Percentiles rank a stretch among this genome's conserved stretches.
These are phyloP conservation scores for Platichthys stellatus DNA, from an alignment of 2,113 vertebrate species.

Conservation along the genomic window DNA sequence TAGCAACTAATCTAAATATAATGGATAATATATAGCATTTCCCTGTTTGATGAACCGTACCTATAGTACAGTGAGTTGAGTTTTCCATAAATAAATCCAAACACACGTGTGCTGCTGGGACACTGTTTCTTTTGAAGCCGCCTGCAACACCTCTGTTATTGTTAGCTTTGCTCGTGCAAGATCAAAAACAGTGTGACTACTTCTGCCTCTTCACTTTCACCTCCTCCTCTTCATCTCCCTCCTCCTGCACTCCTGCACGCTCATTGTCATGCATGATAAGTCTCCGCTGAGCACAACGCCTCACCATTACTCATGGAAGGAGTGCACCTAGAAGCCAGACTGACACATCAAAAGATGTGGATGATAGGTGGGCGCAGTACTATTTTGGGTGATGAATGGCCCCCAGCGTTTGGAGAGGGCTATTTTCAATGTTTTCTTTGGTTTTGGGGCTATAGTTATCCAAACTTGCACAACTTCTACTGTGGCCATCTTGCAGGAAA, in stretches of 20 bases:
- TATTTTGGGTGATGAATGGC: constrained; percentile 61
- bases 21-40: neutral
- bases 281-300: constrained; percentile 59
- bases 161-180: constrained; percentile 27
- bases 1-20: neutral
- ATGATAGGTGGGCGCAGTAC: constrained; percentile 60
- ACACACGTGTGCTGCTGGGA: constrained; percentile 5
- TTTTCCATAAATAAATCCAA: constrained; percentile 1
- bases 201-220: constrained; percentile 39
- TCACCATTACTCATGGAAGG: constrained; percentile 73
- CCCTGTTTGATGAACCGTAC: neutral
- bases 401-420: constrained; percentile 46
- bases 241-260: constrained; percentile 19
- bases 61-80: neutral
- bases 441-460: neutral
- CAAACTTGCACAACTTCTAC: neutral
- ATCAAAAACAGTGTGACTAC: constrained; percentile 34
- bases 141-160: neutral
- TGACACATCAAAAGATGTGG: constrained; percentile 74
- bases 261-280: constrained; percentile 68
- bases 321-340: constrained; percentile 62
- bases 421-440: constrained; percentile 30
- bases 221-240: constrained; percentile 34
- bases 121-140: constrained; percentile 18
- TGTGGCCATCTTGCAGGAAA: constrained; percentile 3